These are phyloP conservation scores for Sterrhoptilus dennistouni DNA, from an alignment of 2,113 vertebrate genomes.

Conservation along the genomic window DNA sequence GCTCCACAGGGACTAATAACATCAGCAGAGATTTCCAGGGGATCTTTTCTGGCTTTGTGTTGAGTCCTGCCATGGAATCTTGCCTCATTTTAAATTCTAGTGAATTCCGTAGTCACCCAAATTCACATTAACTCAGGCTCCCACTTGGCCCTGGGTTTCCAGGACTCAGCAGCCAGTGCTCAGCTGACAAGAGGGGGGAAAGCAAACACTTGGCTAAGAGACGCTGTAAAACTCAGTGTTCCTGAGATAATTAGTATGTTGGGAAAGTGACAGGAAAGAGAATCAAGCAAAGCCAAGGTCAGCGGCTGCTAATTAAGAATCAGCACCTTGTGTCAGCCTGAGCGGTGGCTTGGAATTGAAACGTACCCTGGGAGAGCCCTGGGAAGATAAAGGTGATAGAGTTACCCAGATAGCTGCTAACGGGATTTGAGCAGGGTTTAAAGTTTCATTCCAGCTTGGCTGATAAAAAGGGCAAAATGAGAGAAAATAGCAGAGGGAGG, in stretches of 20 bases:
- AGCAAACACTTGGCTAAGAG: slow-evolving; percentile 21
- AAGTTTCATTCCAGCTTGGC: slow-evolving; percentile 9
- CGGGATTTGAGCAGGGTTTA: slow-evolving; percentile 22
- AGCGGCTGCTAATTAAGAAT: slow-evolving; percentile 67
- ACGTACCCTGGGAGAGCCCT: slow-evolving; percentile 30
- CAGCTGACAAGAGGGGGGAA: background rate
- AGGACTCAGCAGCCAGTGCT: background rate
- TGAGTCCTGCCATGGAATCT: background rate
- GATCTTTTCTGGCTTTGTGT: background rate
- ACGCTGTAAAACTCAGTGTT: background rate
- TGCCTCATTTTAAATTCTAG: background rate
- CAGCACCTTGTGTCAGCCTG: slow-evolving; percentile 64
- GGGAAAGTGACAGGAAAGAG: slow-evolving; percentile 63
- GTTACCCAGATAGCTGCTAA: slow-evolving; percentile 43
- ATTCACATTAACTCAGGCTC: background rate
- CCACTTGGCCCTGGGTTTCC: background rate
- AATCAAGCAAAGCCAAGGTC: slow-evolving; percentile 62
- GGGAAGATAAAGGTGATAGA: slow-evolving; percentile 45
- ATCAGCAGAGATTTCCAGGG: background rate
- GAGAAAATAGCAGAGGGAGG: background rate
- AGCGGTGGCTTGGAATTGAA: slow-evolving; percentile 55
- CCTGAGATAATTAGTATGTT: slow-evolving; percentile 67
- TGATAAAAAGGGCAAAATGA: slow-evolving; percentile 34
- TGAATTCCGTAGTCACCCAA: background rate
- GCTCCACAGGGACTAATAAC: background rate